A percentile compares a stretch with the other conserved stretches of the same genome.
phyloP scores from a whole-genome alignment of 2,797 vertebrate species.

The Anabacerthia variegaticeps region DNA sequence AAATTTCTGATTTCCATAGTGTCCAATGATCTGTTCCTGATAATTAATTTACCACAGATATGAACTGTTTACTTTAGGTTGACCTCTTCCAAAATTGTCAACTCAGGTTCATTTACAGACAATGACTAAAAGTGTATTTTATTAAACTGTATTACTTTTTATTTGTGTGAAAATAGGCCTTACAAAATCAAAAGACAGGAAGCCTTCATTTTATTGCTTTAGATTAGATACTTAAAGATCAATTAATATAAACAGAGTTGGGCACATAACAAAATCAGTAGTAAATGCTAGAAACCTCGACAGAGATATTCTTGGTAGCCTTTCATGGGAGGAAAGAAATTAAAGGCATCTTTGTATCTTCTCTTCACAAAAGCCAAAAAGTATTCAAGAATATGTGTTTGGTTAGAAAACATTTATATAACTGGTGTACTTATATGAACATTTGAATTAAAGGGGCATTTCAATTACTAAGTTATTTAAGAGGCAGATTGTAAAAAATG shows the following conservation, averaged over 20 bases:
- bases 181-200: constrained; percentile 77
- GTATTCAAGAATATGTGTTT: neutral
- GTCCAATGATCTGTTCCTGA: constrained; percentile 80
- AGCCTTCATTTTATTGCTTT: constrained; percentile 79
- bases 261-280: neutral
- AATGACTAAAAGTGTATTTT: constrained; percentile 74
- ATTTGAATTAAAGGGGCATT: neutral
- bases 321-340: neutral
- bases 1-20: constrained; percentile 82
- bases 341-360: neutral
- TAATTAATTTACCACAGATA: constrained; percentile 80
- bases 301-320: constrained; percentile 26
- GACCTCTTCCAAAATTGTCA: constrained; percentile 74
- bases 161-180: constrained; percentile 78
- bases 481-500: neutral
- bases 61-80: constrained; percentile 71
- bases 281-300: constrained; percentile 61
- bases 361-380: neutral
- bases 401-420: neutral
- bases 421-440: neutral
- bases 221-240: constrained; percentile 71
- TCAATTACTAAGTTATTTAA: neutral
- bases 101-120: constrained; percentile 71
- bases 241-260: constrained; percentile 68
- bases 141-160: constrained; percentile 81